Evolutionary conservation across 2,888 invertebrate species (phyloP), one percentile per base, ranked within the genome.

Genomic region (Zaprionus bogoriensis): DNA sequence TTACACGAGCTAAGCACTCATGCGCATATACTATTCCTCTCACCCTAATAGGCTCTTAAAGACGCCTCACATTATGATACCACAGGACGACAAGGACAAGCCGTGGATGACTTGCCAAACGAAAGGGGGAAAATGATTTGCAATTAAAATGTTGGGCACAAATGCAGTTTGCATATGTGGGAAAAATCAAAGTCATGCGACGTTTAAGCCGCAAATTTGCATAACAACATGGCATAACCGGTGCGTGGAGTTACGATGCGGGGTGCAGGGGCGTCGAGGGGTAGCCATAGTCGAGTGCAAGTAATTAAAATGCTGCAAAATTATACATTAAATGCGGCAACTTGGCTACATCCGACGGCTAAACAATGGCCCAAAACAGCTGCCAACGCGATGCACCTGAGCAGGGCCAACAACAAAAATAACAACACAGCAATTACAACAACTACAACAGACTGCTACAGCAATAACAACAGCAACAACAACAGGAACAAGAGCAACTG

Each of bases 271-370:
- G 6, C 0, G 46, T 20, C 1, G n/a, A 2, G 12, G 14, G 1
- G 32, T 7, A n/a, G 28, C 0, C 3, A 23, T 9, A 17, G 52
- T 47, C 41, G 58, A 60, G 52, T 39, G 55, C 72, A 75, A 58
- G 76, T 76, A 80, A 74, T 83, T 81, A 86, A 81, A 81, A 86
- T 79, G 77, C 72, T 61, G 55, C 80, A 79, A 85, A 81, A 86
- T 86, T 86, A 86, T 86, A 77, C 86, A 81, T 81, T 81, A 83
- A 83, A 83, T 79, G 83, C 67, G 42, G 63, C 71, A 82, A 81
- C 67, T 86, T 71, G 84, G 71, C 77, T 55, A 83, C 86, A 86
- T 81, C 86, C 86, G 80, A 83, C 80, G 68, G 59, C 74, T 60
- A 64, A 81, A 81, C 80, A 81, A 81, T 83, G 84, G 62, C 63